Evolutionary conservation across 92 coral and sea anemone genomes (phyloP).

Genomic region (Phymanthus crucifer): DNA sequence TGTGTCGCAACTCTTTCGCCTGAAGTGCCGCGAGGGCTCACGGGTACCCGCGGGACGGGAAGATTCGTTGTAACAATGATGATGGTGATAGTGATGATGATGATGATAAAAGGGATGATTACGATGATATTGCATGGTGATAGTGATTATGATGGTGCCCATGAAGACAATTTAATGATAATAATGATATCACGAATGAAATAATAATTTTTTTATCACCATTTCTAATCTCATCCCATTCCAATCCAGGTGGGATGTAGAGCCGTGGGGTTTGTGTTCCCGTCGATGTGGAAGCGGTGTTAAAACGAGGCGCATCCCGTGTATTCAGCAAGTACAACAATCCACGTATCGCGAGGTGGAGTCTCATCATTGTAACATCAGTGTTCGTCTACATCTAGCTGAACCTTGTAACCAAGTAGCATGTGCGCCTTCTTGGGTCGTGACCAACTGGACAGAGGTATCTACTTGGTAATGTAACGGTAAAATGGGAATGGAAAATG

Average conservation of each 20-base stretch:
- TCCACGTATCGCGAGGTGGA: background rate
- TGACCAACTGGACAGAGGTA: constrained; percentile 35
- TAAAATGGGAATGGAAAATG: too few relatives aligned
- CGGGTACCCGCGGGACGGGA: too few relatives aligned
- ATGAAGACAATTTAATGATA: too few relatives aligned
- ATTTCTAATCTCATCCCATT: background rate
- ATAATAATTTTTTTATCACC: background rate
- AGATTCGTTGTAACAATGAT: too few relatives aligned
- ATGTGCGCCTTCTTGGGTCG: constrained; percentile 31
- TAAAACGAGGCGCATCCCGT: constrained; percentile 20
- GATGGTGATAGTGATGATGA: too few relatives aligned
- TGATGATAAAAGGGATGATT: too few relatives aligned
- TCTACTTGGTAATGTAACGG: background rate
- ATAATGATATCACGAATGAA: background rate
- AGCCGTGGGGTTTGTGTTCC: constrained; percentile 31
- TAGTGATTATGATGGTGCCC: background rate
- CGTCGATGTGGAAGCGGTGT: constrained; percentile 32
- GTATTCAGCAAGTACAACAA: constrained; percentile 22
- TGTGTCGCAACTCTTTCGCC: too few relatives aligned
- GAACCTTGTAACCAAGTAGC: constrained; percentile 26
- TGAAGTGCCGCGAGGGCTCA: too few relatives aligned
- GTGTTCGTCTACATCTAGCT: background rate
- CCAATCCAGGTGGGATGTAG: constrained; percentile 27
- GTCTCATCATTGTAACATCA: constrained; percentile 18
- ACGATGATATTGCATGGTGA: too few relatives aligned